These are phyloP conservation scores for Gila robusta DNA, from an alignment of 2,797 vertebrate genomes.

Conservation along the genomic window DNA sequence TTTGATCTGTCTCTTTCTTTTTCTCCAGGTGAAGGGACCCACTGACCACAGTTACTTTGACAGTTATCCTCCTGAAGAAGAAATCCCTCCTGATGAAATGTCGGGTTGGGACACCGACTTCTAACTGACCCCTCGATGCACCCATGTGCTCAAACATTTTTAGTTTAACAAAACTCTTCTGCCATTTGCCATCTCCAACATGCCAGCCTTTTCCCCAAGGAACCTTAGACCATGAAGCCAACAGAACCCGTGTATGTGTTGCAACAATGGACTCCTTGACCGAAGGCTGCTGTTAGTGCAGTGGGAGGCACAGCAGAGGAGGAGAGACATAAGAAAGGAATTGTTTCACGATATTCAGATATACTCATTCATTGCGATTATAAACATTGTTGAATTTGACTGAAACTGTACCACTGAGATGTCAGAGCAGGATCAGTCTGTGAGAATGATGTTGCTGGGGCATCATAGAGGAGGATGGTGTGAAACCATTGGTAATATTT, in stretches of 20 bases:
- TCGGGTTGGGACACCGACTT: conserved; percentile 97
- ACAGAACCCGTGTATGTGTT: conserved; percentile 59
- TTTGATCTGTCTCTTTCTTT: not conserved
- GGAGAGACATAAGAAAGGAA: conserved; percentile 54
- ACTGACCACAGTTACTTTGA: conserved; percentile 94
- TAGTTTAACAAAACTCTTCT: conserved; percentile 47
- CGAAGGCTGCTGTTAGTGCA: conserved; percentile 43
- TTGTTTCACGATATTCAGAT: conserved; percentile 37
- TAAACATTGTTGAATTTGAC: conserved; percentile 24
- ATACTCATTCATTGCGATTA: conserved; percentile 1
- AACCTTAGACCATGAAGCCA: conserved; percentile 35
- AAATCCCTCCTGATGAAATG: conserved; percentile 89
- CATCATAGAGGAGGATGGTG: conserved; percentile 41
- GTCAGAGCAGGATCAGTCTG: conserved; percentile 20
- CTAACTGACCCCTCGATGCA: conserved; percentile 70
- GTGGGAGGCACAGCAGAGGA: conserved; percentile 58
- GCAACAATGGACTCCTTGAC: conserved; percentile 56
- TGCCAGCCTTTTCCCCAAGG: conserved; percentile 26
- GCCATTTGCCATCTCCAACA: conserved; percentile 36
- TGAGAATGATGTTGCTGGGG: conserved; percentile 34
- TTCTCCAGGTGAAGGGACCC: conserved; percentile 84
- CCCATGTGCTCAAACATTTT: conserved; percentile 34
- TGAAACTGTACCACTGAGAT: conserved; percentile 11
- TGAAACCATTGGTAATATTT: conserved; percentile 62
- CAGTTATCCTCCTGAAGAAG: conserved; percentile 89